Percentiles rank a stretch among this genome's conserved stretches.
phyloP scores from a whole-genome alignment of 2,113 vertebrate species.

The Pangasianodon gigas region DNA sequence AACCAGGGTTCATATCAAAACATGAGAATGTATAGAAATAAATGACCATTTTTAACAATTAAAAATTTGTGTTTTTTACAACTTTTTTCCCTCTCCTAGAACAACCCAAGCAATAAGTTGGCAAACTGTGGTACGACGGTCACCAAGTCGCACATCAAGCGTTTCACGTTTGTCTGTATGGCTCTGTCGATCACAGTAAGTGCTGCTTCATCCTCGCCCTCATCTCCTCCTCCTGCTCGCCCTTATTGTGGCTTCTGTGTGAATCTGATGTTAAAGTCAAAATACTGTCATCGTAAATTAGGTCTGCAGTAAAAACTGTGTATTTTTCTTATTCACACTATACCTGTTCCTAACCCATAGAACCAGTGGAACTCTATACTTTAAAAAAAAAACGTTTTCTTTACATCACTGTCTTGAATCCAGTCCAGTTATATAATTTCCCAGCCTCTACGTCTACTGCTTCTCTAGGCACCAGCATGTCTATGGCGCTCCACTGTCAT shows the following conservation, averaged over 20 bases:
- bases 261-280: not conserved
- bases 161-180: constrained; percentile 88
- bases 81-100: constrained; percentile 69
- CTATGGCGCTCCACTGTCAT: constrained; percentile 2
- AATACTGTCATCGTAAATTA: not conserved
- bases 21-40: too few species aligned
- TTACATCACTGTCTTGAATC: not conserved
- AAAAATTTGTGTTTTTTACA: not conserved
- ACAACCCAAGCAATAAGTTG: constrained; percentile 86
- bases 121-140: constrained; percentile 69
- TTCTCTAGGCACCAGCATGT: constrained; percentile 23
- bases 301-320: not conserved
- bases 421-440: constrained; percentile 1
- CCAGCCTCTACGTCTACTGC: constrained; percentile 18
- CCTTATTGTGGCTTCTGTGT: not conserved
- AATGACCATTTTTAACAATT: not conserved
- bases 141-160: constrained; percentile 84
- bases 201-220: not conserved
- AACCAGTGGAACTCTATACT: not conserved
- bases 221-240: not conserved
- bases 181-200: constrained; percentile 87
- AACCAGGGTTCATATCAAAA: not conserved
- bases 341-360: not conserved
- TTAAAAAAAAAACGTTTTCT: not conserved
- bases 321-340: not conserved